Conservation (phyloP, 2,888 invertebrate genomes). For the Esperia sulphurella region DNA sequence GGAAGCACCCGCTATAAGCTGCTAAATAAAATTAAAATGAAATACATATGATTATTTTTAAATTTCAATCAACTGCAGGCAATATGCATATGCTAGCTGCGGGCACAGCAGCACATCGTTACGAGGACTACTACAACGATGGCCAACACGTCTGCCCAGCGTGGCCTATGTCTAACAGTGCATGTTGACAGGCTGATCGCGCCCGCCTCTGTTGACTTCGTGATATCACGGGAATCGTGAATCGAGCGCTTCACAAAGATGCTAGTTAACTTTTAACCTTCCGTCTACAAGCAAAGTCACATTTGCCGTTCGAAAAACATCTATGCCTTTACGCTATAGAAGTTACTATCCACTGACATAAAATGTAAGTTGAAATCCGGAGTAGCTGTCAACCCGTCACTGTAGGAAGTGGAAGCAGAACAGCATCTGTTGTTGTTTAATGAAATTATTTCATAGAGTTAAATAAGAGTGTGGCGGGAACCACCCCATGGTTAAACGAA, state of each 20-base stretch:
- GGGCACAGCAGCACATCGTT: no score
- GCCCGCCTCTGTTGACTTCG: not conserved
- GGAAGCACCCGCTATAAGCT: no score
- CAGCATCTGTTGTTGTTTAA: conserved; percentile 41
- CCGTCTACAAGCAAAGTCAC: conserved; percentile 16
- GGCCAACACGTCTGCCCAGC: no score
- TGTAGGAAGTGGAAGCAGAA: conserved; percentile 39
- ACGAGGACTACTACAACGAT: no score
- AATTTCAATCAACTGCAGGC: no score
- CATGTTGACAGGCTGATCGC: no score
- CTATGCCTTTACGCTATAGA: conserved; percentile 4
- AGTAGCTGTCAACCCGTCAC: conserved; percentile 39
- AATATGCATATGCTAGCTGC: no score
- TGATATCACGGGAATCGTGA: conserved; percentile 26
- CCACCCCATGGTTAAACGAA: conserved; percentile 19
- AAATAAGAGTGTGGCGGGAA: conserved; percentile 24
- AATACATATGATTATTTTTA: no score
- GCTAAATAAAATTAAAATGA: no score
- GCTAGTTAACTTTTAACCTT: conserved; percentile 56
- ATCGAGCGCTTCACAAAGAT: conserved; percentile 33
- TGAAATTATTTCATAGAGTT: conserved; percentile 52
- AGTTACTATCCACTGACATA: conserved; percentile 1
- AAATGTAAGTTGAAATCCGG: conserved; percentile 9
- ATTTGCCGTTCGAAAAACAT: not conserved
- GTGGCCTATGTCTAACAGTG: no score